Conservation (phyloP, 92 coral and sea anemone species). For the Phenganax subtilis region DNA sequence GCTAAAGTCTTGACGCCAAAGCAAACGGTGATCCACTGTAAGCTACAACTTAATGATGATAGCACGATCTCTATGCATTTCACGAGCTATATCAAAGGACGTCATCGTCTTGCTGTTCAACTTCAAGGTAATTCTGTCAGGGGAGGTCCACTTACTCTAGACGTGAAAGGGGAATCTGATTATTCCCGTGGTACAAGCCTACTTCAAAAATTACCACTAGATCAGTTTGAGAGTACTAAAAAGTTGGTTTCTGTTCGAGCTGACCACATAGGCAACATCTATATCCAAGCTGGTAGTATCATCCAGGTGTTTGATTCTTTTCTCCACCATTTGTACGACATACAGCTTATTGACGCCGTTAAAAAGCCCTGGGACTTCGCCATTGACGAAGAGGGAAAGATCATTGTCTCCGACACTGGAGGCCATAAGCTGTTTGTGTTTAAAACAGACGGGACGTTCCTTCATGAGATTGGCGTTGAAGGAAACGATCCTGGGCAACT, state of each 20-base stretch:
- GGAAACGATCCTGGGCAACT: constrained; percentile 12
- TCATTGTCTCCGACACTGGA: constrained; percentile 17
- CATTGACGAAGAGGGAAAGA: not conserved
- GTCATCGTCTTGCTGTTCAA: constrained; percentile 31
- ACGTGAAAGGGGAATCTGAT: constrained; percentile 17
- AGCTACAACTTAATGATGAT: constrained; percentile 10
- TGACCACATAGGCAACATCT: constrained; percentile 21
- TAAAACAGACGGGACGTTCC: constrained; percentile 6
- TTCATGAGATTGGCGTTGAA: constrained; percentile 13
- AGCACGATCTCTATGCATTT: constrained; percentile 22
- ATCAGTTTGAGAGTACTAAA: not conserved
- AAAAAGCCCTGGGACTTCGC: not conserved
- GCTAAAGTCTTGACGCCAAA: constrained; percentile 24
- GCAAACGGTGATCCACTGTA: constrained; percentile 19
- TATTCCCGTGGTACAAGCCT: constrained; percentile 22
- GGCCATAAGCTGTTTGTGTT: constrained; percentile 18
- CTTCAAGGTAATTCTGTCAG: constrained; percentile 8
- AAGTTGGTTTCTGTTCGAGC: not conserved
- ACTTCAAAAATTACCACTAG: constrained; percentile 9
- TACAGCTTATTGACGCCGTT: not conserved
- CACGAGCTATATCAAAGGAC: constrained; percentile 15
- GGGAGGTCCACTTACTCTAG: constrained; percentile 23
- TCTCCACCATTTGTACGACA: not conserved
- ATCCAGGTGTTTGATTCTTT: constrained; percentile 20
- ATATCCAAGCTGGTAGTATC: not conserved